A percentile compares a stretch with the other conserved stretches of the same genome.
These are phyloP conservation scores for Oreonectes daqikongensis DNA, from an alignment of 2,797 vertebrate genomes.

Conservation along the genomic window DNA sequence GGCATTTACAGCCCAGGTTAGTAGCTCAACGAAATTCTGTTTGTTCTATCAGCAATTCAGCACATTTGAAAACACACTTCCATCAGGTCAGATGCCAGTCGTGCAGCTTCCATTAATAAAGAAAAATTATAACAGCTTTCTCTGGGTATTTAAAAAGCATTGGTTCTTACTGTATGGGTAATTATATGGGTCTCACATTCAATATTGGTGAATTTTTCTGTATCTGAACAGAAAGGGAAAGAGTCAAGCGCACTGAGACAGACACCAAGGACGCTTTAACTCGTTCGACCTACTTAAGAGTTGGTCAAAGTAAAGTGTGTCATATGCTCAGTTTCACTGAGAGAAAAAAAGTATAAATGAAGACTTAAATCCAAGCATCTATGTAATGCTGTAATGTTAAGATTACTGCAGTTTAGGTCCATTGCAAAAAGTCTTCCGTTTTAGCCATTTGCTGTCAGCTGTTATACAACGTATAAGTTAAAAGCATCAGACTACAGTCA, in stretches of 20 bases:
- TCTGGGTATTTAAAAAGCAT: background rate
- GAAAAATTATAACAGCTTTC: background rate
- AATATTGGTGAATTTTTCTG: background rate
- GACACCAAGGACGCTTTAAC: conserved; percentile 48
- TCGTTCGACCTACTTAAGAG: conserved; percentile 51
- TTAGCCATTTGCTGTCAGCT: background rate
- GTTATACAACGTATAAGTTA: too few relatives aligned
- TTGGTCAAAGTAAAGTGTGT: conserved; percentile 55
- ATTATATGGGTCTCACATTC: background rate
- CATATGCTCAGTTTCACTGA: conserved; percentile 48
- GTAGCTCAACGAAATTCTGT: too few relatives aligned
- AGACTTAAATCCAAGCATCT: background rate
- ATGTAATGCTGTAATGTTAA: background rate
- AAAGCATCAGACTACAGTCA: background rate
- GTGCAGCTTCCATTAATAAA: background rate
- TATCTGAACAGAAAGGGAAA: conserved; percentile 19
- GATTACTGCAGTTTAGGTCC: background rate
- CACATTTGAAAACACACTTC: too few relatives aligned
- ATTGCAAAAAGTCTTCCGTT: background rate
- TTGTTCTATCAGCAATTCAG: too few relatives aligned
- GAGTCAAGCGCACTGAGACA: conserved; percentile 20
- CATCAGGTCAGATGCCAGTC: too few relatives aligned
- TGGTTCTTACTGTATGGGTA: background rate
- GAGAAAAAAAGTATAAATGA: background rate
- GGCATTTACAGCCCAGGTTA: too few relatives aligned